Base-by-base conservation (phyloP, 2,888 invertebrate species). In the Drosophila picticornis region DNA sequence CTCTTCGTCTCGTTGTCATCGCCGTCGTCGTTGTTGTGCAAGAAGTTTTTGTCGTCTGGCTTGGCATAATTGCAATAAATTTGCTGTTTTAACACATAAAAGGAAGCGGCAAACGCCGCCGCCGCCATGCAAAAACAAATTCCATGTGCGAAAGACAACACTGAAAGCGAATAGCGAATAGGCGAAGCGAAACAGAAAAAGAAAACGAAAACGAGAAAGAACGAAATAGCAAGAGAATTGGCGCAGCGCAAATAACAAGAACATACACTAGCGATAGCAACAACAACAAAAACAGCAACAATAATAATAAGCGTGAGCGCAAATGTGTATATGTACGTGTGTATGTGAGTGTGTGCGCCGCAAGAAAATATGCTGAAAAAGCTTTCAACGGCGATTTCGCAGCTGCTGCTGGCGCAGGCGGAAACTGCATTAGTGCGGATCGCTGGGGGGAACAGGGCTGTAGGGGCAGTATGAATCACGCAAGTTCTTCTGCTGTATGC, bases 331-430 rank as follows among this genome's bases (percentile, higher is more conserved):
- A 46, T 46, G 7, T 13, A 13, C 7, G 7, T 46, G 9, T 25
- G 25, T 25, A 13, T 22, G 43, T 70, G 75, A 71, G 84, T 22
- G 43, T 72, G 78, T 71, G 84, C 67, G 81, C 69, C 63, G 75
- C 66, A 73, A 75, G 75, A 74, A 79, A 77, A 90, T 77, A 88
- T 88, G 87, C 80, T 86, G 55, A 88, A 75, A 90, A 80, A 90
- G 91, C 90, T 86, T 80, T 78, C 68, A 58, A 55, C 62, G 66
- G 40, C 64, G 72, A 68, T 72, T 63, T 64, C 75, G 86, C 87
- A 81, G 79, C 77, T 80, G 83, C 79, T 79, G 75, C 72, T 69
- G 72, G 76, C 81, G 83, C 83, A 88, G 84, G 89, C 88, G 88
- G 88, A 88, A 88, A 87, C 87, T 88, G 85, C 80, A 79, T 81